Percentiles rank a stretch among this genome's conserved stretches.
Evolutionary conservation across 2,113 vertebrate genomes (phyloP).

Genomic region (Pollimyrus isidori): DNA sequence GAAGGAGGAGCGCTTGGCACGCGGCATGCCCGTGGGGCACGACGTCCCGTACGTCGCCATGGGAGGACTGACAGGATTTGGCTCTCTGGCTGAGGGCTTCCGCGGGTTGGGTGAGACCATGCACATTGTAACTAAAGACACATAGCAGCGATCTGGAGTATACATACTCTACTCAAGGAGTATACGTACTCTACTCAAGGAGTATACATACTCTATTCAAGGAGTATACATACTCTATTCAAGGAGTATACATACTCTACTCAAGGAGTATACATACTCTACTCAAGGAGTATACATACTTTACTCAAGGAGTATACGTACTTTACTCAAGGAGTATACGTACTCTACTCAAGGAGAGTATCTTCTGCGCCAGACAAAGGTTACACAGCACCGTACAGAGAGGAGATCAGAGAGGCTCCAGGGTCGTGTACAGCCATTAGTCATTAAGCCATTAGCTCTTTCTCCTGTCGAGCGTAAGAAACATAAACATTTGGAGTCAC

Average conservation of each 20-base stretch:
- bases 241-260: neutral
- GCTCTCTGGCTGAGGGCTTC: slow-evolving; percentile 78
- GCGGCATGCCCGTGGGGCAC: slow-evolving; percentile 67
- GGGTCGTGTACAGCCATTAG: neutral
- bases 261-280: neutral
- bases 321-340: neutral
- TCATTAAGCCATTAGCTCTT: neutral
- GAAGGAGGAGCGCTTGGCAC: slow-evolving; percentile 64
- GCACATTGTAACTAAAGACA: neutral
- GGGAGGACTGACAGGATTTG: slow-evolving; percentile 84
- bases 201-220: neutral
- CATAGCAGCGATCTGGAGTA: neutral
- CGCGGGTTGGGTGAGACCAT: slow-evolving; percentile 60
- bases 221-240: neutral
- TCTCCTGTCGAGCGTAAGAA: neutral
- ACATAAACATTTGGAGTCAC: neutral
- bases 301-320: neutral
- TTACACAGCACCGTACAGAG: neutral
- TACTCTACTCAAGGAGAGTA: neutral
- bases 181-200: neutral
- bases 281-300: too few relatives aligned
- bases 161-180: neutral
- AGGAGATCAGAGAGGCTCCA: neutral
- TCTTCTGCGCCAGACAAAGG: neutral
- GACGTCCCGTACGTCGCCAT: slow-evolving; percentile 78